These are phyloP conservation scores for Platycnemis pennipes DNA, from an alignment of 2,888 invertebrate genomes.

Conservation along the genomic window DNA sequence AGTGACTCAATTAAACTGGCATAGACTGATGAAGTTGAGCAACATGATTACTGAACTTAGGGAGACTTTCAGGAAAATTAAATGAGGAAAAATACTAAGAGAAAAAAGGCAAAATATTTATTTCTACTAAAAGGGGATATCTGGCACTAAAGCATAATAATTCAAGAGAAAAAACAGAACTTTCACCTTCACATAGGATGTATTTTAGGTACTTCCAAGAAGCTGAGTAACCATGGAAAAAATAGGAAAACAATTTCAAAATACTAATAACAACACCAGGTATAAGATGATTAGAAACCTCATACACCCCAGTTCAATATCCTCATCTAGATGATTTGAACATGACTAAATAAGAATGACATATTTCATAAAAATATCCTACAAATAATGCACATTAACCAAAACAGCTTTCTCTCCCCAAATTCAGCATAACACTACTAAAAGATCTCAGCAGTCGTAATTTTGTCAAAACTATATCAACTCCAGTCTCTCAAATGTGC, in stretches of 20 bases:
- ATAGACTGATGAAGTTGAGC: neutral
- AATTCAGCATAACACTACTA: too few relatives aligned
- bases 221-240: conserved; percentile 4
- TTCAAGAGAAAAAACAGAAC: neutral
- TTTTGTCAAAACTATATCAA: too few relatives aligned
- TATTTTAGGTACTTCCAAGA: conserved; percentile 32
- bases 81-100: neutral
- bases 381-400: too few relatives aligned
- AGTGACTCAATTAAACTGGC: neutral
- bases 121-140: neutral
- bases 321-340: neutral
- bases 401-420: too few relatives aligned
- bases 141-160: conserved; percentile 21
- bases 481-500: too few relatives aligned
- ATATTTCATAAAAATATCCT: neutral
- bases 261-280: neutral
- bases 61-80: neutral
- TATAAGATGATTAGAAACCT: neutral
- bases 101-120: neutral
- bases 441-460: too few relatives aligned
- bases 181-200: conserved; percentile 10
- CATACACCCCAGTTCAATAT: neutral
- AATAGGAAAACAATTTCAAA: conserved; percentile 27
- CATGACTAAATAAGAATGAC: neutral
- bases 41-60: neutral